phyloP scores from a whole-genome alignment of 2,113 vertebrate genomes.

The Pagrus major region DNA sequence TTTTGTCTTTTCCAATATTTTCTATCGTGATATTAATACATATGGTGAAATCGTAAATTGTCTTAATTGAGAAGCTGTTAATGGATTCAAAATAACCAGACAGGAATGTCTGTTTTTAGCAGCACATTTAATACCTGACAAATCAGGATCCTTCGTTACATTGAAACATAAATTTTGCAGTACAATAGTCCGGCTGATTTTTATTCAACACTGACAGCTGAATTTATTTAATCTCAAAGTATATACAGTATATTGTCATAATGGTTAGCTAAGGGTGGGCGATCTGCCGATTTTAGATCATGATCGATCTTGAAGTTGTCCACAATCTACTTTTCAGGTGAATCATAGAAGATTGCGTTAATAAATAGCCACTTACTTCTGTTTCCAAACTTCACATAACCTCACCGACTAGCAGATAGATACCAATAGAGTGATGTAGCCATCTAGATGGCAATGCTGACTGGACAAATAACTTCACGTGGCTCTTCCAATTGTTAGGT shows the following conservation, averaged over 20 bases:
- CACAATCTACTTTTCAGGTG: too few relatives aligned
- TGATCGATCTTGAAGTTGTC: too few relatives aligned
- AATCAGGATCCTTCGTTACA: background rate
- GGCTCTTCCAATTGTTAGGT: too few relatives aligned
- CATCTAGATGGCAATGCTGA: too few relatives aligned
- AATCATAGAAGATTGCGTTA: too few relatives aligned
- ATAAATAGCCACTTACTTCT: too few relatives aligned
- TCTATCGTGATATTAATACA: background rate
- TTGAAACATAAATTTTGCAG: background rate
- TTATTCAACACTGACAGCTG: background rate
- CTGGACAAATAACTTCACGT: too few relatives aligned
- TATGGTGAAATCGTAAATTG: background rate
- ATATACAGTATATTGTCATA: background rate
- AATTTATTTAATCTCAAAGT: background rate
- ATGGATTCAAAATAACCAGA: background rate
- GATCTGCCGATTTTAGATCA: too few relatives aligned
- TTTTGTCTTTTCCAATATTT: constrained; percentile 4
- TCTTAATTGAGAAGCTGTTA: background rate
- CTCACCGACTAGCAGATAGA: too few relatives aligned
- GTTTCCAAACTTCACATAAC: too few relatives aligned
- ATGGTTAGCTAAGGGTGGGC: too few relatives aligned
- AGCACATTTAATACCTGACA: background rate
- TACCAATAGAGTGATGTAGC: too few relatives aligned
- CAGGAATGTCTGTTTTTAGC: background rate
- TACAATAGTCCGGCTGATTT: constrained; percentile 7